phyloP scores from a whole-genome alignment of 2,797 vertebrate genomes.

The Enteromius viviparus region DNA sequence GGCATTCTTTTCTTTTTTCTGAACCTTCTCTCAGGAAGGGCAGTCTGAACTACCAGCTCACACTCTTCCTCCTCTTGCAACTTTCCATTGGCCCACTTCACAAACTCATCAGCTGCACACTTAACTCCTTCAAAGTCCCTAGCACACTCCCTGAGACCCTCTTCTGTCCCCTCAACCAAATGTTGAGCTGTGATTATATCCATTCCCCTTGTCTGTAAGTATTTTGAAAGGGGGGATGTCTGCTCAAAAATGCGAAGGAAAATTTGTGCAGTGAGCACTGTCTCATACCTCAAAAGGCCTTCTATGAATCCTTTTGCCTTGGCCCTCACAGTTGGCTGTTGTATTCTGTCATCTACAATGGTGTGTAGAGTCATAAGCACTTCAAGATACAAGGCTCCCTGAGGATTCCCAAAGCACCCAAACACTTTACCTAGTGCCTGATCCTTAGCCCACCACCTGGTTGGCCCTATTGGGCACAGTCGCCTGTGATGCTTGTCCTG shows the following conservation, averaged over 20 bases:
- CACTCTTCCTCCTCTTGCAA: conserved; percentile 50
- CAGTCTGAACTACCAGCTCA: conserved; percentile 50
- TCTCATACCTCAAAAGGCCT: conserved; percentile 48
- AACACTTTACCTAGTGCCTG: conserved; percentile 47
- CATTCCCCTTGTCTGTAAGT: conserved; percentile 42
- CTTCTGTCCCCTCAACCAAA: conserved; percentile 41
- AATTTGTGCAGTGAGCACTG: conserved; percentile 50
- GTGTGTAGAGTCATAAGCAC: conserved; percentile 34
- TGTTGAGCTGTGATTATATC: conserved; percentile 45
- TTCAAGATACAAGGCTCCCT: conserved; percentile 38
- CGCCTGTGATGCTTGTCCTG: conserved; percentile 37
- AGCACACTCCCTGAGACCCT: conserved; percentile 27
- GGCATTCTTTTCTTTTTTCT: conserved; percentile 51
- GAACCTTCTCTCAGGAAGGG: conserved; percentile 45
- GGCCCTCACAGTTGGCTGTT: neutral
- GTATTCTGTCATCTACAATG: conserved; percentile 1
- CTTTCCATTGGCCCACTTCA: conserved; percentile 52
- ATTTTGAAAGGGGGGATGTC: conserved; percentile 51
- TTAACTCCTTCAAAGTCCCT: conserved; percentile 51
- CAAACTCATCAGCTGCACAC: conserved; percentile 47
- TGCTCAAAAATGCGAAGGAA: conserved; percentile 45
- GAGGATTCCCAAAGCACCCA: conserved; percentile 45
- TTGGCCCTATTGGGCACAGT: conserved; percentile 44
- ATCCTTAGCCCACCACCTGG: conserved; percentile 55
- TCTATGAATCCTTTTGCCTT: conserved; percentile 42